Evolutionary conservation across 2,113 vertebrate species (phyloP).

Genomic region (Phyllostomus discolor): DNA sequence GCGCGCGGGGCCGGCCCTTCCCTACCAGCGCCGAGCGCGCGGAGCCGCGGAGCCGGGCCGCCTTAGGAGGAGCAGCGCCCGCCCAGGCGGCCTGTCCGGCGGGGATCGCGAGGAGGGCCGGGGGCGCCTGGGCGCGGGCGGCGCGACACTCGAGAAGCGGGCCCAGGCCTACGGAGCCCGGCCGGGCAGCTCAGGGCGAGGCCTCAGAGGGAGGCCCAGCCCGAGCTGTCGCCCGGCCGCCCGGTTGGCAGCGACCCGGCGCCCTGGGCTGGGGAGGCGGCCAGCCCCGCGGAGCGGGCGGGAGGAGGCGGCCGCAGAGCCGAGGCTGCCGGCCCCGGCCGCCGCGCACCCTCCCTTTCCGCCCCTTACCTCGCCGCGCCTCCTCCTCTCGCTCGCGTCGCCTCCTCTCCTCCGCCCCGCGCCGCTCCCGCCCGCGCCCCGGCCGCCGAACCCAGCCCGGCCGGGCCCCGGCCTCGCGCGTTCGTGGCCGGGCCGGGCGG

Average conservation of each 20-base stretch:
- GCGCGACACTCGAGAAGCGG: background rate
- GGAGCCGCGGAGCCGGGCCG: constrained; percentile 77
- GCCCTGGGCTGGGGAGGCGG: background rate
- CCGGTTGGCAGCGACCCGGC: background rate
- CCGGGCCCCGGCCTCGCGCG: background rate
- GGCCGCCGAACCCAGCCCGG: background rate
- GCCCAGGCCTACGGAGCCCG: constrained; percentile 26
- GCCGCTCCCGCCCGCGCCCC: constrained; percentile 20
- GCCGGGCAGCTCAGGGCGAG: constrained; percentile 8
- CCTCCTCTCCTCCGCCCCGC: background rate
- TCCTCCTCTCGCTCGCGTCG: background rate
- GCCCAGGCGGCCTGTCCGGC: constrained; percentile 79
- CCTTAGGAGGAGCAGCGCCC: constrained; percentile 86
- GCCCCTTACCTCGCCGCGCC: background rate
- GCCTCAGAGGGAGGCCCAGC: constrained; percentile 24
- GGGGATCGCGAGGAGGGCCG: constrained; percentile 16
- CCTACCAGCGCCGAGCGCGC: constrained; percentile 73
- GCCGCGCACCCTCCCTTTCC: background rate
- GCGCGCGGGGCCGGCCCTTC: constrained; percentile 68
- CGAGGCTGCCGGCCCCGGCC: constrained; percentile 24
- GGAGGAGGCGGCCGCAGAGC: background rate
- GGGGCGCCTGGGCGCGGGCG: constrained; percentile 73
- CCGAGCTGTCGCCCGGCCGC: background rate
- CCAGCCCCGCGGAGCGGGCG: background rate
- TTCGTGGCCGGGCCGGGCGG: background rate